These are phyloP conservation scores for Leptopilina myrica DNA, from an alignment of 2,888 invertebrate genomes.

Conservation along the genomic window DNA sequence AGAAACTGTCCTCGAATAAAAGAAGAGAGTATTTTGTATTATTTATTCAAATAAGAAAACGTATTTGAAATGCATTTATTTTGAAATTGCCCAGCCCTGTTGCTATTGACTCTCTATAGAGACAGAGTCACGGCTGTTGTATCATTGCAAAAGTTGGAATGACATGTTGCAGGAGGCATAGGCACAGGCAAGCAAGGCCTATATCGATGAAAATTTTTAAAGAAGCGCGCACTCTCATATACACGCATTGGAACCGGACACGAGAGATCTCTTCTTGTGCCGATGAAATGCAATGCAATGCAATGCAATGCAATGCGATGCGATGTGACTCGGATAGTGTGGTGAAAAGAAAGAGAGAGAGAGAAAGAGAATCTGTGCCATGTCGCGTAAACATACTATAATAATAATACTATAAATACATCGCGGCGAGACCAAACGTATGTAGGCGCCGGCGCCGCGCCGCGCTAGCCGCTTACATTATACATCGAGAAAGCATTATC, in stretches of 20 bases:
- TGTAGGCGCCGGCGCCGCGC: slow-evolving; percentile 69
- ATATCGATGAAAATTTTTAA: slow-evolving; percentile 40
- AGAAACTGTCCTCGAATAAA: no score
- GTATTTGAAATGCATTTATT: slow-evolving; percentile 35
- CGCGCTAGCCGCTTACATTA: slow-evolving; percentile 60
- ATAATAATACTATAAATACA: slow-evolving; percentile 72
- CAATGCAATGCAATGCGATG: no score
- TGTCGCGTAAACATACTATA: slow-evolving; percentile 71
- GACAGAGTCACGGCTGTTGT: slow-evolving; percentile 7
- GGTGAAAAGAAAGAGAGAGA: no score
- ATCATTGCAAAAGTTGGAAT: slow-evolving; percentile 29
- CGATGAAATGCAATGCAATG: no score
- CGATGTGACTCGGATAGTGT: not conserved
- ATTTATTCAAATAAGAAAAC: slow-evolving; percentile 23
- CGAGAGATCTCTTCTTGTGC: no score
- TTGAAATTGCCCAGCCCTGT: slow-evolving; percentile 36
- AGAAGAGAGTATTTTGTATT: slow-evolving; percentile 13
- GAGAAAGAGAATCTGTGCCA: slow-evolving; percentile 66
- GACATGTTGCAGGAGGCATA: slow-evolving; percentile 14
- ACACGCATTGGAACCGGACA: not conserved
- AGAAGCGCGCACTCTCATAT: slow-evolving; percentile 41
- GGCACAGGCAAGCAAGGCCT: no score
- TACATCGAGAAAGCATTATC: slow-evolving; percentile 65
- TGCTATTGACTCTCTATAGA: not conserved
- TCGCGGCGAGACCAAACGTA: slow-evolving; percentile 62